Evolutionary conservation across 2,797 vertebrate species (phyloP), one percentile per base, ranked within the genome.

Genomic region (Parauchenoglanis ngamensis): DNA sequence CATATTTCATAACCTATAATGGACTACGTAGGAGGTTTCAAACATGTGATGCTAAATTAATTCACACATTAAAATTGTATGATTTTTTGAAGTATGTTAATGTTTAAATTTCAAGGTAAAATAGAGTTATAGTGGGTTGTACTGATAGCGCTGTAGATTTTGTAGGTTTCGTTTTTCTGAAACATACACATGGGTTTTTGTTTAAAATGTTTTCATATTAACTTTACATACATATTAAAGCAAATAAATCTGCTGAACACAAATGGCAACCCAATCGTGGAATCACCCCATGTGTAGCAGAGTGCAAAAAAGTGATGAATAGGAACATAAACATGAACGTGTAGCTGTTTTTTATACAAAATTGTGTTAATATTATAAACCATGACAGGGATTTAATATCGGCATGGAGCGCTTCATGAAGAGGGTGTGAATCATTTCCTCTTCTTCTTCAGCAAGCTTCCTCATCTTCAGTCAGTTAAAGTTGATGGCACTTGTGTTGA

Each of bases 401-500:
- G 11, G 7, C 11, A 1, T 31, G 6, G 40, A 40, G 40, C 40
- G 44, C n/a, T 52, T 52, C 44, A 52, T 3, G 10, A 8, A 21
- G 25, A 67, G 4, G 5, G 67, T 21, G 10, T 13, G 10, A 49
- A 31, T 3, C 80, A 21, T 52, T 49, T 82, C 80, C 15, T 35
- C 59, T 4, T 87, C 88, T 80, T 90, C 63, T 78, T 52, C 52
- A 80, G 70, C 81, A 61, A 75, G 72, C 75, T 76, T 87, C 84
- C 7, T 75, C 68, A 28, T 78, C 81, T 85, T 88, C 72, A 56
- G 40, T 35, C 2, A 52, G 31, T 46, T 83, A 49, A 12, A 4
- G 49, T 13, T 35, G 63, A 85, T 72, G 67, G 79, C 83, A 61
- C 88, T 90, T 79, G 67, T 80, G 44, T 85, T 87, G 83, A 89